These are phyloP conservation scores for Zaprionus capensis DNA, from an alignment of 1,140 invertebrate species.

Conservation along the genomic window DNA sequence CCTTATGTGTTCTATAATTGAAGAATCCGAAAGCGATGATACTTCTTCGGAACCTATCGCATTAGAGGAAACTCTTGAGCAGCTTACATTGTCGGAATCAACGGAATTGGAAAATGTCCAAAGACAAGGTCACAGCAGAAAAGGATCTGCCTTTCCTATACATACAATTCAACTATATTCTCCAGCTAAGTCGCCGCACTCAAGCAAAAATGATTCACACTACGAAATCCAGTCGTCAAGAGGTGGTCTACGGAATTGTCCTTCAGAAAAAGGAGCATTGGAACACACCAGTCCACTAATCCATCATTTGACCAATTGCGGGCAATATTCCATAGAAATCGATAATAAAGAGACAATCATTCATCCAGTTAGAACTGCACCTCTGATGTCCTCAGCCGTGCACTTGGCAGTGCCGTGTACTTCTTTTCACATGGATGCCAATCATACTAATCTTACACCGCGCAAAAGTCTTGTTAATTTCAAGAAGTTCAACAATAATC, in stretches of 20 bases:
- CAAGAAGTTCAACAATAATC: slow-evolving; percentile 17
- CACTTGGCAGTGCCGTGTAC: neutral
- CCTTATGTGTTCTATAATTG: slow-evolving; percentile 31
- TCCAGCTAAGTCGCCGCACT: neutral
- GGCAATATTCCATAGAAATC: neutral
- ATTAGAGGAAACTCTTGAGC: neutral
- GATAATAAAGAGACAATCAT: slow-evolving; percentile 15
- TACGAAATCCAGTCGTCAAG: neutral
- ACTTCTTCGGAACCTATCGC: slow-evolving; percentile 4
- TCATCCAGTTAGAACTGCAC: slow-evolving; percentile 11
- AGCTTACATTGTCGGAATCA: slow-evolving; percentile 2
- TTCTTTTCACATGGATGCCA: neutral
- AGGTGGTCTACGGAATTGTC: neutral
- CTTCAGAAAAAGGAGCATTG: neutral
- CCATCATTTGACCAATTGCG: neutral
- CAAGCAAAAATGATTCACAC: neutral
- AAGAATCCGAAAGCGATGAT: slow-evolving; percentile 31
- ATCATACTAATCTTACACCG: neutral
- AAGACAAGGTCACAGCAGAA: too few species aligned
- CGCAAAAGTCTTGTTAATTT: slow-evolving; percentile 25
- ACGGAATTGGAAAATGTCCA: neutral
- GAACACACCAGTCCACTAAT: neutral
- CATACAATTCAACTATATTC: slow-evolving; percentile 11
- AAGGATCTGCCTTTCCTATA: slow-evolving; percentile 1
- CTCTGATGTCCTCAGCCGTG: neutral